Base-by-base conservation (phyloP, 1,140 invertebrate species). In the Drosophila ananassae region DNA sequence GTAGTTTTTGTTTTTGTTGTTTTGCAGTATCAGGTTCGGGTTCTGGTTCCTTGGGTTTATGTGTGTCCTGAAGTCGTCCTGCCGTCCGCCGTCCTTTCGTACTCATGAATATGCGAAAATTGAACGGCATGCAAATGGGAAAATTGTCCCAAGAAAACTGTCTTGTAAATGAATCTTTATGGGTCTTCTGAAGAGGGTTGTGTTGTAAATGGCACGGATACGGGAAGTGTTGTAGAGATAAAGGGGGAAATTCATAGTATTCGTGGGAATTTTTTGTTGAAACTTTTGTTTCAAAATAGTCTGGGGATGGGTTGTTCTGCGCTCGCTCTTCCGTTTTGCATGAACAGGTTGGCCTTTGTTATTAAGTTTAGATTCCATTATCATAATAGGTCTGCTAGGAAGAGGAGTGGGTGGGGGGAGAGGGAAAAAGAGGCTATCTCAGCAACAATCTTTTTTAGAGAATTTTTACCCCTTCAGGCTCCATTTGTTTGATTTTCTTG, bases 51-150 rank as follows among this genome's bases (percentile, higher is more conserved):
- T 25, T 17, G 17, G 24, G 25, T 34, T 10, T 21, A 28, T 48
- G 48, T 10, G 1, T 47, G 66, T 66, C 66, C 64, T 46, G 64
- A 17, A 17, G 17, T 17, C 28, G 22, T 64, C 59, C 32, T 32
- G 47, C 6, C 13, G 55, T 53, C 53, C 48, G 71, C 64, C 50
- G n/a, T n/a, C n/a, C n/a, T n/a, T n/a, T n/a, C n/a, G n/a, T n/a
- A n/a, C n/a, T 75, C 64, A 72, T 73, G 54, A 77, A 81, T 72
- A 61, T 66, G 60, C 68, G 53, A 61, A 73, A 84, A 84, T 84
- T 83, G 76, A 61, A 84, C 80, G 80, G 80, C 80, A 84, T 84
- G 76, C 68, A 84, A 84, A 83, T 77, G 80, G 50, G 53, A 69
- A 69, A 75, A 75, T 62, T 54, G 59, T 75, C 73, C 60, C 64